Percentiles rank a stretch among this genome's conserved stretches.
phyloP scores from a whole-genome alignment of 2,797 vertebrate species.

The Lepus oiostolus region DNA sequence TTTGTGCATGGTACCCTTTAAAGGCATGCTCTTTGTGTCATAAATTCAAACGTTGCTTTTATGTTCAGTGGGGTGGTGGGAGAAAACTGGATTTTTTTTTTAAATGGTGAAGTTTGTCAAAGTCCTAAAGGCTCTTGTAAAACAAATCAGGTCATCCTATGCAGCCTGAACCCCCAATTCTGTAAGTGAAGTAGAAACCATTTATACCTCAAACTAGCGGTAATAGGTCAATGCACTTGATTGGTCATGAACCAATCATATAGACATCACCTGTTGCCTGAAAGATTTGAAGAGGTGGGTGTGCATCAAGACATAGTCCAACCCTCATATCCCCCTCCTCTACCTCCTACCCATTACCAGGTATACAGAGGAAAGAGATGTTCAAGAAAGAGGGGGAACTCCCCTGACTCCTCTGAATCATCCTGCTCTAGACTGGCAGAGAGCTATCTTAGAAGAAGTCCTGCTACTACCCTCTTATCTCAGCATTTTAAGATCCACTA shows the following conservation, averaged over 20 bases:
- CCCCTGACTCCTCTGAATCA: background rate
- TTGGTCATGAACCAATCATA: constrained; percentile 59
- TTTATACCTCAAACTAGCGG: constrained; percentile 76
- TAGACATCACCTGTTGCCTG: background rate
- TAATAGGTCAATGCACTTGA: constrained; percentile 68
- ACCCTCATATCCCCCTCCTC: background rate
- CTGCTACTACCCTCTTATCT: background rate
- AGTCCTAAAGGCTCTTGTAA: constrained; percentile 72
- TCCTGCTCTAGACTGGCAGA: background rate
- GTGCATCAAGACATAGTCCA: background rate
- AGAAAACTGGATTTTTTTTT: constrained; percentile 73
- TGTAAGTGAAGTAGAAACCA: constrained; percentile 49
- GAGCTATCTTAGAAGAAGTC: background rate
- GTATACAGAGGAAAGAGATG: background rate
- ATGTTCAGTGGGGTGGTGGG: constrained; percentile 67
- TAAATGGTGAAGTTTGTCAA: constrained; percentile 74
- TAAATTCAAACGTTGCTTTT: constrained; percentile 81
- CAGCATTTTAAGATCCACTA: background rate
- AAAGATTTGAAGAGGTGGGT: background rate
- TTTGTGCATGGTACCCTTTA: constrained; percentile 66
- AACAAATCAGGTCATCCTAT: constrained; percentile 78
- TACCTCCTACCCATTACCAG: background rate
- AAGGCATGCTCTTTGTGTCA: constrained; percentile 77
- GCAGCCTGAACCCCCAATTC: constrained; percentile 51
- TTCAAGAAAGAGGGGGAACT: background rate